phyloP scores from a whole-genome alignment of 2,797 vertebrate species.

The Sphaeramia orbicularis region DNA sequence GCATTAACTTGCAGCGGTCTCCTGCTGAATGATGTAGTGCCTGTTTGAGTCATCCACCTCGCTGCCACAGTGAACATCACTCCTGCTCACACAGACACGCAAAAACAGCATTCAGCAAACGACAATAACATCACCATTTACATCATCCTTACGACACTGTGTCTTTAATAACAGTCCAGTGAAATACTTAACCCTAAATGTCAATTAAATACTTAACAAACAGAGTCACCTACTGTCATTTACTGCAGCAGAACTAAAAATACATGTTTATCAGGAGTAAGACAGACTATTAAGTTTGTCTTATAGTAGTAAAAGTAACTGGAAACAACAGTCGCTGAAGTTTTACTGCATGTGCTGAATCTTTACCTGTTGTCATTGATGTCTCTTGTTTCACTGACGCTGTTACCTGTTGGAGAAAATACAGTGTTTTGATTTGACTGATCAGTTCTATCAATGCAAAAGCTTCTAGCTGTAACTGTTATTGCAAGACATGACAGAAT shows the following conservation, averaged over 20 bases:
- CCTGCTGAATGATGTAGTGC: constrained; percentile 90
- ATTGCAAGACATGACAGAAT: too few species aligned
- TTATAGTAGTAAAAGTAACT: neutral
- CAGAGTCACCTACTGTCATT: neutral
- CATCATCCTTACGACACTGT: neutral
- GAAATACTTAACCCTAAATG: neutral
- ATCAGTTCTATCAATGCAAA: neutral
- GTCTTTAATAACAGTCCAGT: neutral
- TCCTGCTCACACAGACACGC: constrained; percentile 77
- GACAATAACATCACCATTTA: neutral
- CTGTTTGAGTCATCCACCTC: constrained; percentile 91
- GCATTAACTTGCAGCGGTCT: constrained; percentile 93
- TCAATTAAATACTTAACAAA: neutral
- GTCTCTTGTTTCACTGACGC: constrained; percentile 85
- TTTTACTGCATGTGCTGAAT: neutral
- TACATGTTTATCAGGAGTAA: neutral
- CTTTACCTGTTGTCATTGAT: constrained; percentile 94
- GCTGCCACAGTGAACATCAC: constrained; percentile 90
- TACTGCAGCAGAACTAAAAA: neutral
- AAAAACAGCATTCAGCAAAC: constrained; percentile 18
- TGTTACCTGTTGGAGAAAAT: constrained; percentile 90
- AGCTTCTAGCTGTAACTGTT: too few species aligned
- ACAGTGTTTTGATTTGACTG: constrained; percentile 5
- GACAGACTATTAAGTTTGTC: neutral
- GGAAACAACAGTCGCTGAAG: neutral